Base-by-base conservation (phyloP, 2,888 invertebrate species). In the Tineola bisselliella region DNA sequence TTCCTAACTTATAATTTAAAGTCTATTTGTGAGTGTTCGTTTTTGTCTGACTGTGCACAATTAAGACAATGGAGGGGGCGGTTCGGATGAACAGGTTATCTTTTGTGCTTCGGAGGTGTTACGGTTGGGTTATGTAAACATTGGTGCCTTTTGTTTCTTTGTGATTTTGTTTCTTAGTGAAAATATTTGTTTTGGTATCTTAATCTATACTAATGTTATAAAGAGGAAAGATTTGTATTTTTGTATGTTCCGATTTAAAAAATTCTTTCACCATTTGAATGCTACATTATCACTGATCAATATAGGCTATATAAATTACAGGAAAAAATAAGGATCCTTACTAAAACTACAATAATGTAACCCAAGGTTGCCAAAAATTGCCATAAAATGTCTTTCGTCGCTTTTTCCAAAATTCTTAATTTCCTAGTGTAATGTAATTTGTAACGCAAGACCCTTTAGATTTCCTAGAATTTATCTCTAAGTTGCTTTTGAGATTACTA, bases 1-100 rank as follows among this genome's bases (percentile, higher is more conserved):
- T 72, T 68, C 70, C 69, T 70, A 67, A 68, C 67, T 67, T 71
- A 74, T 78, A 74, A 62, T 60, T 60, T 60, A 60, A 60, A 48
- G 18, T 60, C n/a, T 38, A 15, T 43, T 60, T 48, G 19, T 44
- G 30, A 25, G 13, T 19, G 25, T 13, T 60, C 60, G 1, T 48
- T 44, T 60, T 44, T 44, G 60, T 60, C 44, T 60, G 44, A 44
- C 31, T 44, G 60, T 5, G 48, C 31, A 43, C 60, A 60, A 60
- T 60, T 60, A 60, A 44, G 44, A 60, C 60, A 60, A 60, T 60
- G 48, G 60, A 10, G 3, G 48, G 48, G 60, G 31, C 15, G 43
- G 44, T 5, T 48, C 48, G 13, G 44, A 59, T 13, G 30, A 56
- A 56, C 56, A 56, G 56, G 56, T 56, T 56, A 12, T 30, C 30